A percentile compares a stretch with the other conserved stretches of the same genome.
These are phyloP conservation scores for Kryptolebias marmoratus DNA, from an alignment of 2,113 vertebrate genomes.

Conservation along the genomic window DNA sequence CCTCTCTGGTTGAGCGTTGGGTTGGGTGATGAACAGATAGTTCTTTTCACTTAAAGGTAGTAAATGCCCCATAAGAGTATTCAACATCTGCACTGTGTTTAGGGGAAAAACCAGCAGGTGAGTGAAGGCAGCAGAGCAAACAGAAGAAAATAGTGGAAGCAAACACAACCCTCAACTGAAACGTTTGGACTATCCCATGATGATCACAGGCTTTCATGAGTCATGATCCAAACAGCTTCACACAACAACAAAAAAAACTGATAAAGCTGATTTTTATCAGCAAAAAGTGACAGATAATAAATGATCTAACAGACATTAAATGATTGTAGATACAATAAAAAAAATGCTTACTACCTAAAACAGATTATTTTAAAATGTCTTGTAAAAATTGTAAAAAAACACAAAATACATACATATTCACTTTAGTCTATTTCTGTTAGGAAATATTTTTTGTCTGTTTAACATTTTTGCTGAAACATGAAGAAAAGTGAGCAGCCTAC, in stretches of 20 bases:
- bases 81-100: constrained; percentile 26
- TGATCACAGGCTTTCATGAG: not conserved
- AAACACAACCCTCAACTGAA: constrained; percentile 28
- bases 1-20: constrained; percentile 11
- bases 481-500: no score
- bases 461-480: no score
- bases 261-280: no score
- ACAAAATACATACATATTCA: no score
- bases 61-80: constrained; percentile 7
- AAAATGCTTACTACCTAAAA: no score
- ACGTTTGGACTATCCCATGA: not conserved
- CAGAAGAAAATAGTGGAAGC: constrained; percentile 11
- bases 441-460: no score
- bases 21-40: not conserved
- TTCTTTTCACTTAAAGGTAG: not conserved
- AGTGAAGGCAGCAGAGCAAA: constrained; percentile 39
- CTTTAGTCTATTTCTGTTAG: no score
- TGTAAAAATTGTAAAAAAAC: no score
- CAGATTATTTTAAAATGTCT: no score
- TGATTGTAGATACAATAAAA: no score
- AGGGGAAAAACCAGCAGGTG: constrained; percentile 49
- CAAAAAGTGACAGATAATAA: no score
- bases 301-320: no score
- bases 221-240: not conserved
- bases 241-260: not conserved